Base-by-base conservation (phyloP, 64 coral and sea anemone genomes). In the Catalaphyllia jardinei region DNA sequence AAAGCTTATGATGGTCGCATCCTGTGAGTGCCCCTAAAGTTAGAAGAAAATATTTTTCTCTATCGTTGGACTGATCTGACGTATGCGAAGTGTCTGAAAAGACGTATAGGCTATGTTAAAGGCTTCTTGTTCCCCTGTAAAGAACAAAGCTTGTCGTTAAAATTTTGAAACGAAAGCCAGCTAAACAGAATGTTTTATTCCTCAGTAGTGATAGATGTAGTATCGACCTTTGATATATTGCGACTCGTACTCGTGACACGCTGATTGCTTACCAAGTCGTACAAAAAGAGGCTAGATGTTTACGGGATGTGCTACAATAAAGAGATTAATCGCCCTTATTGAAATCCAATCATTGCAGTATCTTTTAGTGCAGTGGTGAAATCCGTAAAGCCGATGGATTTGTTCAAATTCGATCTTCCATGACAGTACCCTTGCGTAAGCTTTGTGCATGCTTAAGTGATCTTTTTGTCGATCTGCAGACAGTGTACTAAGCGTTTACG, bases 181-280 rank as follows among this genome's bases (percentile, higher is more conserved):
- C 10, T 15, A 1, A 57, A 9, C 54, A 46, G 42, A 46, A 5
- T 46, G 4, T 46, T 46, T 46, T 46, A 2, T 46, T 46, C 42
- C 5, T 46, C 6, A 46, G 42, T 7, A 46, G 42, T 46, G 42
- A 46, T 46, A 10, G 54, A 57, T 15, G 12, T 13, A 57, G 54
- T 12, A 12, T 57, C 74, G 74, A 51, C 76, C 76, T 79, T 79
- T 79, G 76, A 79, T 79, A 79, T 79, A 55, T 79, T 79, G 24
- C 49, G n/a, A 69, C 10, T 11, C 42, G 42, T 46, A 46, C 42
- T 46, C 42, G 42, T 39, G 76, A 29, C 76, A 29, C 76, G n/a
- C 49, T 50, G 46, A 6, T 10, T 57, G 54, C 24, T n/a, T 54
- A 27, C 50, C 2, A 12, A 11, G 2, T 10, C 25, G 76, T 59